Conservation (phyloP, 2,797 vertebrate species). For the Trachops cirrhosus region DNA sequence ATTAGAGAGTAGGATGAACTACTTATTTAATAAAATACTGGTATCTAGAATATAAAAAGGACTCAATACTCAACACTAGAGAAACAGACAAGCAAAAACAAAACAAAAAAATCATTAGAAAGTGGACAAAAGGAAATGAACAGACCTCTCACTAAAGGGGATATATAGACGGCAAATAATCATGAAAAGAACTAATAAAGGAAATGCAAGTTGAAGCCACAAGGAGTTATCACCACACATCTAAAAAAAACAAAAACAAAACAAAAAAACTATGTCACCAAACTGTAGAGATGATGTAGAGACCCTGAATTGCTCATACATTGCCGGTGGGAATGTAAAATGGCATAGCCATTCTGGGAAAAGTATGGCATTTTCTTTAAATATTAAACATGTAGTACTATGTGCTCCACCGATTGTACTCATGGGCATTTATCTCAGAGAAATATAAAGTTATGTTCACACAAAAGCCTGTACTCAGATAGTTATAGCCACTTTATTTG, state of each 20-base stretch:
- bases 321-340: neutral
- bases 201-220: conserved; percentile 21
- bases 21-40: neutral
- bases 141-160: neutral
- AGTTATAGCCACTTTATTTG: neutral
- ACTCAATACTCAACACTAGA: neutral
- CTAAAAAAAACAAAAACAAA: neutral
- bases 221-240: neutral
- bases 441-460: neutral
- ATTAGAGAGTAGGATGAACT: neutral
- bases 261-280: neutral
- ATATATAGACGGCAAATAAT: neutral
- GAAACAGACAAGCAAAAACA: neutral
- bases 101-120: neutral
- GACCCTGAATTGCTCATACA: neutral
- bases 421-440: neutral
- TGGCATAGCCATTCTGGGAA: neutral
- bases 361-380: neutral
- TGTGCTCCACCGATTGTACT: neutral
- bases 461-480: neutral
- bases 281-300: neutral
- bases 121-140: neutral
- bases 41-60: neutral
- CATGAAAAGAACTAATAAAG: neutral
- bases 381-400: neutral